These are phyloP conservation scores for Protomyctophum bolini DNA, from an alignment of 2,113 vertebrate species.

Conservation along the genomic window DNA sequence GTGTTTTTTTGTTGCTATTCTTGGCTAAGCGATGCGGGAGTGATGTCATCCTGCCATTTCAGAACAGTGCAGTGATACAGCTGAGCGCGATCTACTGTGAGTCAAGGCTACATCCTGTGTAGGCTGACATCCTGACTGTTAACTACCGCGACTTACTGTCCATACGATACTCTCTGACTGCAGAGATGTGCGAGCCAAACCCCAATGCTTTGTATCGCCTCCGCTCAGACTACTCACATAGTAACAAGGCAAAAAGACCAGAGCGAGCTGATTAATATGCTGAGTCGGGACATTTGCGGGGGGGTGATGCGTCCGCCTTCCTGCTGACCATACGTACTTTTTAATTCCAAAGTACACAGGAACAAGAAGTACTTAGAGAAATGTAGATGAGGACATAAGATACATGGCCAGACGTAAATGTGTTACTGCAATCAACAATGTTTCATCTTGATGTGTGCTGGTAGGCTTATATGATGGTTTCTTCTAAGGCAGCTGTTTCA, in stretches of 20 bases:
- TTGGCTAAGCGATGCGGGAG: conserved; percentile 20
- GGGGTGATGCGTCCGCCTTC: conserved; percentile 59
- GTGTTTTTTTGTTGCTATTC: conserved; percentile 41
- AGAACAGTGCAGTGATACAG: conserved; percentile 18
- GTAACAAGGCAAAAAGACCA: conserved; percentile 22
- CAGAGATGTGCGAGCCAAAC: conserved; percentile 30
- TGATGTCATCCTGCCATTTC: conserved; percentile 47
- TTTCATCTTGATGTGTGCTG: too few relatives aligned
- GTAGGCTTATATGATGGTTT: too few relatives aligned
- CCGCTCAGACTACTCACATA: conserved; percentile 8
- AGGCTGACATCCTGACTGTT: conserved; percentile 52
- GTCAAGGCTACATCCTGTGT: conserved; percentile 54
- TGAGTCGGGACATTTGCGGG: conserved; percentile 42
- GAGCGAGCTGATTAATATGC: conserved; percentile 31
- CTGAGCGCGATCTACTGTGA: conserved; percentile 28
- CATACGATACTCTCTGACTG: conserved; percentile 43
- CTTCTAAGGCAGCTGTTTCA: too few relatives aligned
- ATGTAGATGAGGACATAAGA: not conserved
- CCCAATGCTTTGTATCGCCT: conserved; percentile 22
- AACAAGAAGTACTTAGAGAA: conserved; percentile 5
- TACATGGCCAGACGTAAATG: not conserved
- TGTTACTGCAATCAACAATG: not conserved
- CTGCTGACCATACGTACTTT: conserved; percentile 43
- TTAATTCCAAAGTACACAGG: conserved; percentile 25
- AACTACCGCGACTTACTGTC: conserved; percentile 46